These are phyloP conservation scores for Columba janthina DNA, from an alignment of 2,113 vertebrate genomes.

Conservation along the genomic window DNA sequence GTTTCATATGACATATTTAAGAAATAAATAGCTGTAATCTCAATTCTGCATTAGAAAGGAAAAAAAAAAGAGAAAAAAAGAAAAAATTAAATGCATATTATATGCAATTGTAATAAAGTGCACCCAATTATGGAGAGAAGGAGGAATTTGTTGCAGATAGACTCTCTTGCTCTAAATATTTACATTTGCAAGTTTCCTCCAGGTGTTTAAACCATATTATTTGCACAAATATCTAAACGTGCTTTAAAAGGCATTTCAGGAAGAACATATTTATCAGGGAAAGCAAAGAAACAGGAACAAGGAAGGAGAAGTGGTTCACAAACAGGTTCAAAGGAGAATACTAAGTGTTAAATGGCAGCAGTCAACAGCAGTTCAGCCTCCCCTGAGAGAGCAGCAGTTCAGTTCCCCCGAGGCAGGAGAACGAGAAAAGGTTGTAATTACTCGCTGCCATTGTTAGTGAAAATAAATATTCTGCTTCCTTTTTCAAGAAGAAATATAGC, in stretches of 20 bases:
- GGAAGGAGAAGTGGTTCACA: not conserved
- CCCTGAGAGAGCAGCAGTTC: not conserved
- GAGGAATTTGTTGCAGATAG: not conserved
- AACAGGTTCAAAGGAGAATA: not conserved
- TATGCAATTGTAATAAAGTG: not conserved
- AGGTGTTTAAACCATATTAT: not conserved
- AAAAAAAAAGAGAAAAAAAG: not conserved
- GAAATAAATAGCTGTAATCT: not conserved
- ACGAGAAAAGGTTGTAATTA: slow-evolving; percentile 27
- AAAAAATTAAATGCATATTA: not conserved
- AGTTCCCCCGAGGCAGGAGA: not conserved
- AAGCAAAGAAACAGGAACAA: not conserved
- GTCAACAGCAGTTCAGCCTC: not conserved
- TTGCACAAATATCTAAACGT: not conserved
- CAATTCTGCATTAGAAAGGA: not conserved
- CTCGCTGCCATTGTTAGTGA: not conserved
- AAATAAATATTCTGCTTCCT: slow-evolving; percentile 19
- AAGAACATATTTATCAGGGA: not conserved
- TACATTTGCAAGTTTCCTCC: not conserved
- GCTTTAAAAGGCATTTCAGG: not conserved
- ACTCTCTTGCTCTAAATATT: not conserved
- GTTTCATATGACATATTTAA: not conserved
- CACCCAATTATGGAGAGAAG: not conserved
- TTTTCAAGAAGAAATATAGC: not conserved
- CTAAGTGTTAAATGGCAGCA: not conserved